Evolutionary conservation across 2,797 vertebrate genomes (phyloP).

Genomic region (Trematomus bernacchii): DNA sequence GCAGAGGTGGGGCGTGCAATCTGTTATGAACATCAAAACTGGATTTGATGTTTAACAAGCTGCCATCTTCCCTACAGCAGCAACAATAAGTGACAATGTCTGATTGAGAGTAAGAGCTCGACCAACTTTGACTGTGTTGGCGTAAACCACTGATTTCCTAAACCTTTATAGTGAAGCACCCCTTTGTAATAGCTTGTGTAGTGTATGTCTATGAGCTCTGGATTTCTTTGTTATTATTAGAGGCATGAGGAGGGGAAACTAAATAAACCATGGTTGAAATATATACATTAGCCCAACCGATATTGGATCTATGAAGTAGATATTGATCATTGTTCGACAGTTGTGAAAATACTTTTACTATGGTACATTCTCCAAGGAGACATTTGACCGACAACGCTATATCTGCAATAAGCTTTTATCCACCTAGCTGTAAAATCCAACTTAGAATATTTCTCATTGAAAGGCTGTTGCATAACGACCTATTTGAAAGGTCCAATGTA

Average conservation of each 20-base stretch:
- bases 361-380: background rate
- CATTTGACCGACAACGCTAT: background rate
- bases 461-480: constrained; percentile 25
- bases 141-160: constrained; percentile 6
- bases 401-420: background rate
- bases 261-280: background rate
- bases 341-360: background rate
- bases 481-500: constrained; percentile 20
- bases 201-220: background rate
- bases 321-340: background rate
- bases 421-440: constrained; percentile 1
- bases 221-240: background rate
- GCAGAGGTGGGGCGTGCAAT: constrained; percentile 22
- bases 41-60: constrained; percentile 17
- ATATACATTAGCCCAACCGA: background rate
- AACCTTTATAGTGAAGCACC: background rate
- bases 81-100: background rate
- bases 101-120: constrained; percentile 15
- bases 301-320: background rate
- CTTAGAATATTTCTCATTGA: constrained; percentile 32
- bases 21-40: constrained; percentile 35
- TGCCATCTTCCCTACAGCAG: constrained; percentile 6
- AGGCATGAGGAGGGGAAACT: too few species aligned
- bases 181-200: background rate
- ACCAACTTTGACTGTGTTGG: background rate